Evolutionary conservation across 2,113 vertebrate genomes (phyloP), one percentile per base, ranked within the genome.

Genomic region (Diadophis punctatus): DNA sequence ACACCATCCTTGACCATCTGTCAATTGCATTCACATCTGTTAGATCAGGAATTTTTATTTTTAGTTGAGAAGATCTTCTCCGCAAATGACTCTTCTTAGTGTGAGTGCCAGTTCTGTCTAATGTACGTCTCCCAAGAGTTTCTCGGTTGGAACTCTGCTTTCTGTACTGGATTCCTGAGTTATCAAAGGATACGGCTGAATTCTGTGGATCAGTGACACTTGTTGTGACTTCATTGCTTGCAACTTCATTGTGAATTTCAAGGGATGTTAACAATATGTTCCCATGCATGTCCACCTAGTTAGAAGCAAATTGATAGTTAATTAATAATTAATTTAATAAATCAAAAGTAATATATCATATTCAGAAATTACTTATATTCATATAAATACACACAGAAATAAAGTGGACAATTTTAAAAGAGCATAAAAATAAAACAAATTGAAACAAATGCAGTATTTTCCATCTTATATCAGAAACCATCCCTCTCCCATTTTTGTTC

Each of bases 1-100:
- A 99, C 96, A 99, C 98, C 96, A 99, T 98, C 96, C 99, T 98
- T 96, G 99, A 99, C 98, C 98, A 99, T 95, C 99, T 98, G 97
- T 99, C 99, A 58, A 99, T 99, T 96, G 99, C 97, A 94, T 99
- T 99, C 95, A 99, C 99, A 95, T 99, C 99, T 0, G 99, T 99
- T 94, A 99, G 98, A 97, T 99, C 99, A 0, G 99, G 99, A 96
- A 99, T 99, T 98, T 99, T 99, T 94, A 99, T 99, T 96, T 98
- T 99, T 93, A 99, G 97, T 96, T 99, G 99, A 0, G 99, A 99
- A 48, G 99, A 99, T 93, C 99, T 98, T 94, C 99, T 98, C 96
- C 97, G 98, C 97, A 99, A 98, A 43, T 98, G 98, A 30, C 98
- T 97, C 96, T 98, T 99, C 97, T 98, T 99, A 63, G 95, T 93